Base-by-base conservation (phyloP, 2,113 vertebrate species). In the Nibea albiflora region DNA sequence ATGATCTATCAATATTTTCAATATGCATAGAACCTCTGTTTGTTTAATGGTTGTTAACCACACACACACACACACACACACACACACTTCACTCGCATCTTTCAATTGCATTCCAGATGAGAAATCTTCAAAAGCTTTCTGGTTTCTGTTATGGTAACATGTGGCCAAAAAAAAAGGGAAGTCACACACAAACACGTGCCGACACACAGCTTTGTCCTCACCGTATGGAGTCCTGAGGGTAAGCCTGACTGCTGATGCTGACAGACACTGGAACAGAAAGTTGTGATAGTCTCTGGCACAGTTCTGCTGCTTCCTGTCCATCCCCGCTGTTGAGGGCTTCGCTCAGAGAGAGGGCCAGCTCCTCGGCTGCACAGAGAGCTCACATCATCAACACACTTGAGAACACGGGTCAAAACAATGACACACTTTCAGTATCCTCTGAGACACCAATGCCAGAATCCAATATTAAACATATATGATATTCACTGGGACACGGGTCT, bases 301-400 rank as follows among this genome's bases (percentile, higher is more conserved):
- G 92, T 20, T 66, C 63, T 17, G n/a, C 31, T 0, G 97, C 96
- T 1, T 91, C 91, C 5, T 93, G 72, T 39, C 85, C 88, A 50
- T 97, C 92, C 15, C 96, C 96, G 0, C 87, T 54, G 12, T 88
- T 93, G 54, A 97, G 94, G 20, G 96, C 96, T 65, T 95, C 91
- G 12, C 92, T 87, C 64, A 97, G 93, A 4, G 72, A 85, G 47
- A 72, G 87, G 20, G 94, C 95, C 22, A 95, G 88, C 3, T 94
- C 90, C 88, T 97, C 96, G 0, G 94, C 96, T 97, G 87, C 77
- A 85, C 1, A 22, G 19, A 14, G 11, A 77, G 8, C 3, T 62
- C 52, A 80, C 26, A 17, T 2, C 26, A 20, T 35, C 52, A 39
- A 12, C 39, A 81, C 0, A 39, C n/a, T 46, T 5, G 46, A 49